phyloP scores from a whole-genome alignment of 2,888 invertebrate genomes.

The Tachina fera region DNA sequence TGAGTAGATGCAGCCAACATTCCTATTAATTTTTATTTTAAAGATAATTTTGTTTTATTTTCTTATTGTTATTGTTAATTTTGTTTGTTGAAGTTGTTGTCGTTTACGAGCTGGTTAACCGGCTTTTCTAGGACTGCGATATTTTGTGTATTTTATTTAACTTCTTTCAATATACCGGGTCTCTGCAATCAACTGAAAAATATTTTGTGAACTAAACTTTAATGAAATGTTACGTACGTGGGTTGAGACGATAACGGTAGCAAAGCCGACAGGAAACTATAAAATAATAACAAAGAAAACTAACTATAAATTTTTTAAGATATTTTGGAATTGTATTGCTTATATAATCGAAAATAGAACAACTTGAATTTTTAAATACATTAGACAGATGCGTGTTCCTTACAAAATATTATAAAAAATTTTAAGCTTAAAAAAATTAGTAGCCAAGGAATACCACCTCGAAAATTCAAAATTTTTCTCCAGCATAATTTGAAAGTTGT shows the following conservation, averaged over 20 bases:
- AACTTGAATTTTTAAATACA: too few relatives aligned
- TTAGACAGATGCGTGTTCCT: too few relatives aligned
- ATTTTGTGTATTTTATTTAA: conserved; percentile 37
- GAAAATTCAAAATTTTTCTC: too few relatives aligned
- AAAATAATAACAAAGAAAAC: too few relatives aligned
- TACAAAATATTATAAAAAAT: too few relatives aligned
- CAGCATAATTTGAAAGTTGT: too few relatives aligned
- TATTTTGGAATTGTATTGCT: too few relatives aligned
- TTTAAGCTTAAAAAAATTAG: too few relatives aligned
- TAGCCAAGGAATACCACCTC: too few relatives aligned
- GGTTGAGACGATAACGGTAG: conserved; percentile 3
- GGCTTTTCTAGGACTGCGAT: conserved; percentile 61
- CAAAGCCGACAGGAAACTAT: too few relatives aligned
- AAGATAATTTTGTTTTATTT: conserved; percentile 14
- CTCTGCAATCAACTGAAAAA: conserved; percentile 38
- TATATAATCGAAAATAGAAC: too few relatives aligned
- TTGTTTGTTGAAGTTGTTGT: conserved; percentile 6
- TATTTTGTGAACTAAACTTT: conserved; percentile 5
- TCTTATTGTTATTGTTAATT: conserved; percentile 26
- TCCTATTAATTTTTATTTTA: conserved; percentile 34
- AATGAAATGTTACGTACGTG: conserved; percentile 18
- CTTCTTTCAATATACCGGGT: conserved; percentile 44
- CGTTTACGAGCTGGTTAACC: conserved; percentile 58
- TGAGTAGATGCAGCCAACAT: conserved; percentile 15
- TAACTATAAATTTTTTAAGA: too few relatives aligned